Evolutionary conservation across 2,113 vertebrate genomes (phyloP).

Genomic region (Boulengeromyrus knoepffleri): DNA sequence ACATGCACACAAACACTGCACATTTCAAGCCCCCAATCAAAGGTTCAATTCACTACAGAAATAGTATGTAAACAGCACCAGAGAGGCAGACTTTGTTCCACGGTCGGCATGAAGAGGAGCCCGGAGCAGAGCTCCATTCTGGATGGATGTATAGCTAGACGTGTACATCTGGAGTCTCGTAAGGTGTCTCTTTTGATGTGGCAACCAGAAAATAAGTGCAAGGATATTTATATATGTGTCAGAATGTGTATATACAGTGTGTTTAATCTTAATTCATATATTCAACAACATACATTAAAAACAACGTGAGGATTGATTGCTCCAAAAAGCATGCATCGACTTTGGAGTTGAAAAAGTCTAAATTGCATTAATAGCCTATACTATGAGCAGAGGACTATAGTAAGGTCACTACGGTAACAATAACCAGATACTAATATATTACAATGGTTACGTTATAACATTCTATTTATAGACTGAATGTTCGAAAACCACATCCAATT

Average conservation of each 20-base stretch:
- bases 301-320: neutral
- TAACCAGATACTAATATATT: neutral
- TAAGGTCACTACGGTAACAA: neutral
- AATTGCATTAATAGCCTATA: neutral
- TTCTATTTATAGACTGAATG: neutral
- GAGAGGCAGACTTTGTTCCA: slow-evolving; percentile 10
- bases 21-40: slow-evolving; percentile 19
- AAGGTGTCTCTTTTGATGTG: neutral
- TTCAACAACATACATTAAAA: neutral
- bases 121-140: neutral
- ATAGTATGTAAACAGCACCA: slow-evolving; percentile 20
- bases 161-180: neutral
- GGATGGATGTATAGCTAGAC: neutral
- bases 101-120: slow-evolving; percentile 5
- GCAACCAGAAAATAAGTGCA: neutral
- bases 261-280: neutral
- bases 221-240: neutral
- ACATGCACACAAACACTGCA: slow-evolving; percentile 1
- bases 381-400: neutral
- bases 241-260: neutral
- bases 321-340: neutral
- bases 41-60: slow-evolving; percentile 22
- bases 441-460: neutral
- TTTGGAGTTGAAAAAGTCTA: neutral
- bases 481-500: neutral